Evolutionary conservation across 2,113 vertebrate species (phyloP), one percentile per base, ranked within the genome.

Genomic region (Toxotes chatareus): DNA sequence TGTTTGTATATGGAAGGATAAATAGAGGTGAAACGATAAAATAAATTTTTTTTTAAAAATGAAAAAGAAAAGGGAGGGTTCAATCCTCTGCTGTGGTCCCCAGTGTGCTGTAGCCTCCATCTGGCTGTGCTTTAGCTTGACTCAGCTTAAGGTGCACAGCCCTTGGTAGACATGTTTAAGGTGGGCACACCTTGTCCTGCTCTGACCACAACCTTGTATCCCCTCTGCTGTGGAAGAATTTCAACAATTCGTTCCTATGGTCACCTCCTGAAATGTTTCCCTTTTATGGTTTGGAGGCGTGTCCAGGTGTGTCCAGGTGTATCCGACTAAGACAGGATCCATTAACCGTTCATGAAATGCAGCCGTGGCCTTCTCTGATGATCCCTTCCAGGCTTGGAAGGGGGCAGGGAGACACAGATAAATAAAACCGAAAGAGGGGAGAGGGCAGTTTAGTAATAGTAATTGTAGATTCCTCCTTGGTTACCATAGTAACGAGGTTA

Each of bases 381-480:
- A 8, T 63, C 19, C 9, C 42, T 42, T 82, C 49, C 12, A 5
- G 44, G 40, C 10, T 57, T 40, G 38, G 1, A 27, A 27, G 27
- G 27, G 27, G 27, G 27, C 27, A 27, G 27, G 27, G 27, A 27
- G 27, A 27, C 27, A 27, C 27, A 38, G 9, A 42, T 7, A 14
- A 73, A 62, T 16, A 17, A 61, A 73, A 55, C 9, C 10, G 21
- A 68, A 68, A 7, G 7, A 14, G 10, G 40, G 53, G 27, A 3
- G 16, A 5, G 7, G 6, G n/a, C 36, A 34, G 65, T 44, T 10
- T 53, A 38, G 70, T 76, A 64, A 73, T 21, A 13, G 36, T 23
- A 71, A 67, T 70, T 63, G 79, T 80, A 78, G 80, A 73, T 73
- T 91, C 84, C 76, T 88, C 80, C 82, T 73, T 31, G 64, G 81